Base-by-base conservation (phyloP, 2,113 vertebrate species). In the Blennius ocellaris region DNA sequence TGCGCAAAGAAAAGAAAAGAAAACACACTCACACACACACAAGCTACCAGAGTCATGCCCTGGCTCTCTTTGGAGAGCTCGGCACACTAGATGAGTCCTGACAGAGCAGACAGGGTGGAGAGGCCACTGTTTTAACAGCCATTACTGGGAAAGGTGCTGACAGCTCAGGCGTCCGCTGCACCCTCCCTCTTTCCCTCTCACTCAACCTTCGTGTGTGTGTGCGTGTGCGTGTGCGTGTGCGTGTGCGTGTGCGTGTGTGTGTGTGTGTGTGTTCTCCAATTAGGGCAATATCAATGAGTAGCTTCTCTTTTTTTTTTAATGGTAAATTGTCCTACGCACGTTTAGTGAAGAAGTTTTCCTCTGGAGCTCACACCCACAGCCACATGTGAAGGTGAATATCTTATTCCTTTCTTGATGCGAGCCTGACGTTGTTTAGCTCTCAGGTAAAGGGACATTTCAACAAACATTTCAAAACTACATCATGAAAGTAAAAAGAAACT, bases 101-200 rank as follows among this genome's bases (percentile, higher is more conserved):
- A 82, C 86, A 82, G 76, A 88, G 80, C 57, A 57, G 84, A 87
- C 84, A 83, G 87, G 76, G 82, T 82, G 86, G 55, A 81, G 75
- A 84, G 87, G 87, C 86, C 82, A 83, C 73, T 67, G 81, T 82
- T 87, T 89, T 84, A 88, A 87, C 84, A 90, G 76, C 86, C 81
- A 91, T 91, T 91, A 90, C 74, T 5, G 0, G 82, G 85, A 91
- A 88, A 83, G 81, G 74, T 71, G 81, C 72, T 90, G 88, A 89
- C 90, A 90, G 86, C 76, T 50, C 9, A 63, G 56, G 76, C 79
- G 87, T 59, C 76, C 60, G 21, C 44, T 56, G 68, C 21, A 54
- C 56, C 56, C 63, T 58, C 39, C 44, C 54, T 69, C 37, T 50
- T 43, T 64, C 43, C 51, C 21, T 30, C 21, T 30, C 21, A 4